These are phyloP conservation scores for Temnothorax longispinosus DNA, from an alignment of 1,140 invertebrate genomes.

Conservation along the genomic window DNA sequence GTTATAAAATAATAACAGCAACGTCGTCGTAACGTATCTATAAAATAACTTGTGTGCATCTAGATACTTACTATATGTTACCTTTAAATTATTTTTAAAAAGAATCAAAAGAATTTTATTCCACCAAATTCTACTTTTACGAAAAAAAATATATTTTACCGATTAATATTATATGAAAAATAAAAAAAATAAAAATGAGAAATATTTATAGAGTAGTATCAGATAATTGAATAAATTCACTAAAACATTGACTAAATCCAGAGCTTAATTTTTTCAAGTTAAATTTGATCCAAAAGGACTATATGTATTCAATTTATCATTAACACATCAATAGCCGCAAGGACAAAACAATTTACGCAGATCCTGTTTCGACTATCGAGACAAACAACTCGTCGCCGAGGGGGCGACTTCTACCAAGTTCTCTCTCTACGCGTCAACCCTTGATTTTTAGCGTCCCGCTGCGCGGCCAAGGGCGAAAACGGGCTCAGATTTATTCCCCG, in stretches of 20 bases:
- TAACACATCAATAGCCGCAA: not conserved
- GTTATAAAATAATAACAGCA: conserved; percentile 1
- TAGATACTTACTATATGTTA: not conserved
- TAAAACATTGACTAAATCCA: not conserved
- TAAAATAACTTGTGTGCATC: not conserved
- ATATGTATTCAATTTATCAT: not conserved
- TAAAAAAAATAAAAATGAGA: not conserved
- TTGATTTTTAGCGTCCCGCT: conserved; percentile 79
- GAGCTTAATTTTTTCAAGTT: not conserved
- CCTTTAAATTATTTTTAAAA: conserved; percentile 4
- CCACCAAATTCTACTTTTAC: not conserved
- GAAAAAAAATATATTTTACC: not conserved
- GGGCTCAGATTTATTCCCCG: conserved; percentile 83
- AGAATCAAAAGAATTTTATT: not conserved
- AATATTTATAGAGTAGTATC: not conserved
- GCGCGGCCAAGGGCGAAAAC: conserved; percentile 78
- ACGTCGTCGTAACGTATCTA: not conserved
- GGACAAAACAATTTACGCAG: conserved; percentile 34
- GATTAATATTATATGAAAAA: not conserved
- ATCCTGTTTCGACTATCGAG: conserved; percentile 39
- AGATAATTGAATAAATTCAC: not conserved
- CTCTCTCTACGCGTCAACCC: conserved; percentile 76
- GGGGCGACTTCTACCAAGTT: conserved; percentile 58
- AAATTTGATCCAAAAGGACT: not conserved
- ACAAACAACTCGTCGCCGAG: conserved; percentile 23